These are phyloP conservation scores for Empidonax traillii DNA, from an alignment of 2,113 vertebrate species.

Conservation along the genomic window DNA sequence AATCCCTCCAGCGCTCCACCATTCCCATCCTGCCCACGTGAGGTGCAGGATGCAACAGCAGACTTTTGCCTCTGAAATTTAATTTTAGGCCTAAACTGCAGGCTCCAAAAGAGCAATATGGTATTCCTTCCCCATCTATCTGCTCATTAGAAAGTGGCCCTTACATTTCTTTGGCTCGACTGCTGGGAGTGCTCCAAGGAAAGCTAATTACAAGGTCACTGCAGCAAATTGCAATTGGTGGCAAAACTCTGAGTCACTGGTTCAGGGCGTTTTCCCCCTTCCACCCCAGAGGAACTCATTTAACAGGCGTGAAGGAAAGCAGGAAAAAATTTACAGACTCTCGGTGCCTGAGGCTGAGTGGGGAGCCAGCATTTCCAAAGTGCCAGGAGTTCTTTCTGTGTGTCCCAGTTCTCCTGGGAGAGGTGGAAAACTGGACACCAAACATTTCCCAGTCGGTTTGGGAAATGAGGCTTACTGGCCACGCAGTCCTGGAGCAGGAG, in stretches of 20 bases:
- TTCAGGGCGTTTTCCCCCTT: neutral
- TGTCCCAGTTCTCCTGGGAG: neutral
- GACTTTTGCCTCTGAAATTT: neutral
- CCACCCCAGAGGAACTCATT: neutral
- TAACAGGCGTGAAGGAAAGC: neutral
- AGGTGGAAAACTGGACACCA: neutral
- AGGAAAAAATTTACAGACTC: neutral
- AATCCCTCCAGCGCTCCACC: rapidly evolving
- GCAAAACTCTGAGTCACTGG: neutral
- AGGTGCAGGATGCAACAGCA: neutral
- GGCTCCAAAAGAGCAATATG: neutral
- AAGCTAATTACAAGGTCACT: neutral
- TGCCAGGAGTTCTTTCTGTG: neutral
- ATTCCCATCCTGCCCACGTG: neutral
- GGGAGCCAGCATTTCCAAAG: neutral
- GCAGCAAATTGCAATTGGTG: neutral
- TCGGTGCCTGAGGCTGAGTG: rapidly evolving
- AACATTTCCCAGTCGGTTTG: neutral
- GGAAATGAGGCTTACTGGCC: neutral
- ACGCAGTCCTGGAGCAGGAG: rapidly evolving
- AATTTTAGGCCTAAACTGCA: neutral
- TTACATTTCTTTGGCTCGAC: neutral
- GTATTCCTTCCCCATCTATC: neutral
- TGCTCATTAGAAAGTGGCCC: neutral
- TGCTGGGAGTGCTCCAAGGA: neutral